A percentile compares a stretch with the other conserved stretches of the same genome.
Evolutionary conservation across 2,888 invertebrate species (phyloP).

Genomic region (Mycalesis mineus): DNA sequence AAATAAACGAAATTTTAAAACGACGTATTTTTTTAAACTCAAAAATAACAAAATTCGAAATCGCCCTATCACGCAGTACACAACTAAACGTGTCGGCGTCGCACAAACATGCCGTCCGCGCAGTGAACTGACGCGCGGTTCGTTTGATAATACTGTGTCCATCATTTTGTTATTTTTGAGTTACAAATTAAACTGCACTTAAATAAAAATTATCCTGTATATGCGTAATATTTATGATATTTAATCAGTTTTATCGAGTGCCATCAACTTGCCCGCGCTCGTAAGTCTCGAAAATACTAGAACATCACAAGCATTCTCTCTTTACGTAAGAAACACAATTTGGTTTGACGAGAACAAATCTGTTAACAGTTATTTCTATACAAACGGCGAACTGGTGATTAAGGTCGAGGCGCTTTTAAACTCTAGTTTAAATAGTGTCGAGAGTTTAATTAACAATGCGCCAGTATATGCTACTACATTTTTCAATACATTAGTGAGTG

Average conservation of each 20-base stretch:
- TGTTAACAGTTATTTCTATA: slow-evolving; percentile 1
- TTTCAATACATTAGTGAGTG: neutral
- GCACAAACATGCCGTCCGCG: no score
- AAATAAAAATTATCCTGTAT: no score
- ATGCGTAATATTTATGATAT: slow-evolving; percentile 1
- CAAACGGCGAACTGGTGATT: neutral
- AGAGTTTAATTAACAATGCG: neutral
- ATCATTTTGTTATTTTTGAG: no score
- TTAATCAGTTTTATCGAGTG: slow-evolving; percentile 15
- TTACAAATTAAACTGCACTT: no score
- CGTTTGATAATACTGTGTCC: no score
- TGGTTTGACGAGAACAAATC: slow-evolving; percentile 37
- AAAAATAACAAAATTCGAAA: no score
- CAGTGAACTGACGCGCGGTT: no score
- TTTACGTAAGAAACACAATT: slow-evolving; percentile 37
- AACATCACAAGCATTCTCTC: slow-evolving; percentile 29
- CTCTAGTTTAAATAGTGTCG: neutral
- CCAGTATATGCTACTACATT: neutral
- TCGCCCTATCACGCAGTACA: no score
- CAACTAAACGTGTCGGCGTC: no score
- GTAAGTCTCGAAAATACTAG: slow-evolving; percentile 14
- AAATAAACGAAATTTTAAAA: no score
- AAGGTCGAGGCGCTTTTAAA: neutral
- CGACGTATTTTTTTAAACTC: no score
- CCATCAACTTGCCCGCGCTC: slow-evolving; percentile 27